Evolutionary conservation across 2,888 invertebrate species (phyloP).

Genomic region (Rhagonycha fulva): DNA sequence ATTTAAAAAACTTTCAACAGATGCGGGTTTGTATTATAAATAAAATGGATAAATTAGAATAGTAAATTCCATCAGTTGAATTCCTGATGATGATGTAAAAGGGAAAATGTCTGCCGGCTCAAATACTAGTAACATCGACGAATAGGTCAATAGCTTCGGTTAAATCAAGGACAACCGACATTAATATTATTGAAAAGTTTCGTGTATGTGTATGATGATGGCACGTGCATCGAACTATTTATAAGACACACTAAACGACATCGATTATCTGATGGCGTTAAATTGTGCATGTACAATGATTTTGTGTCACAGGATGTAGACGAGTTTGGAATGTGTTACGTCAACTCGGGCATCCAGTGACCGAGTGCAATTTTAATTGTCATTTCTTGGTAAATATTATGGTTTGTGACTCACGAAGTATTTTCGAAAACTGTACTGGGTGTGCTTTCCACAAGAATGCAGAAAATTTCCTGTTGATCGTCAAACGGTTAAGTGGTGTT

Average conservation of each 20-base stretch:
- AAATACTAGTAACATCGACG: conserved; percentile 18
- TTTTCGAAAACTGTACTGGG: neutral
- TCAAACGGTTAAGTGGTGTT: neutral
- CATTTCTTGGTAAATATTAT: neutral
- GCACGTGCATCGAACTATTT: neutral
- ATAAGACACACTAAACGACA: neutral
- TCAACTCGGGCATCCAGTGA: conserved; percentile 40
- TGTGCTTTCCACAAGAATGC: neutral
- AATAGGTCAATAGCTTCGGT: conserved; percentile 31
- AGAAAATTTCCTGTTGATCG: neutral
- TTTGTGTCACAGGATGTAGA: conserved; percentile 34
- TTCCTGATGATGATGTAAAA: neutral
- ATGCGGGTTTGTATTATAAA: neutral
- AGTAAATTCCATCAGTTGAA: neutral
- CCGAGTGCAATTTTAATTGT: conserved; percentile 30
- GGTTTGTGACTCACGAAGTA: conserved; percentile 11
- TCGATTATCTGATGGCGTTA: neutral
- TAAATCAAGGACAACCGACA: conserved; percentile 28
- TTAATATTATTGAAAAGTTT: conserved; percentile 14
- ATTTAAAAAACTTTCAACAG: neutral
- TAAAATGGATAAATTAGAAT: neutral
- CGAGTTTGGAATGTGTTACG: conserved; percentile 40
- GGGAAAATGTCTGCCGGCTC: conserved; percentile 2
- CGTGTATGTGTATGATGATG: neutral
- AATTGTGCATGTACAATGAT: conserved; percentile 11